Evolutionary conservation across 2,113 vertebrate genomes (phyloP).

Genomic region (Apodemus sylvaticus): DNA sequence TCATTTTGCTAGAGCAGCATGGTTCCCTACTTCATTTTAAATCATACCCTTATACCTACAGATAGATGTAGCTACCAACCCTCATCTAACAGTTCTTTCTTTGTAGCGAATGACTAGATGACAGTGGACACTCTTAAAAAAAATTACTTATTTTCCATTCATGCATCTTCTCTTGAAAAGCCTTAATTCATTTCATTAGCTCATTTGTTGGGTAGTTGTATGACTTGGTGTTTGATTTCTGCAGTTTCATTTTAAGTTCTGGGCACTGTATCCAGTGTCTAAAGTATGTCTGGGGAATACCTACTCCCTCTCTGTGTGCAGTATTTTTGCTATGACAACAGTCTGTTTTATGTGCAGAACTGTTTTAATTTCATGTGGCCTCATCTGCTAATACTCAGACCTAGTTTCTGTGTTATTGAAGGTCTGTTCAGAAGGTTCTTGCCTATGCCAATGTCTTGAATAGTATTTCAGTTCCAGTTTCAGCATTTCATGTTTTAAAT

Average conservation of each 20-base stretch:
- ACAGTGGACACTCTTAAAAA: neutral
- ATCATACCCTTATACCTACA: neutral
- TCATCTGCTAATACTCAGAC: neutral
- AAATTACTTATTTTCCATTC: no score
- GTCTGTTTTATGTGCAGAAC: neutral
- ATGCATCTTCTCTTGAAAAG: neutral
- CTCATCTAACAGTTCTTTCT: no score
- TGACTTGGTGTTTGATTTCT: neutral
- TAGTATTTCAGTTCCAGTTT: neutral
- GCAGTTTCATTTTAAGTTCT: neutral
- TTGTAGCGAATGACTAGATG: neutral
- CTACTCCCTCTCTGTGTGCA: neutral
- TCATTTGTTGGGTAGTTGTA: no score
- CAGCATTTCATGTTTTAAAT: neutral
- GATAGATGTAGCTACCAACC: no score
- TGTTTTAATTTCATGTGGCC: neutral
- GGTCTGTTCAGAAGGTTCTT: neutral
- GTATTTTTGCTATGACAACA: no score
- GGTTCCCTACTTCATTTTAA: neutral
- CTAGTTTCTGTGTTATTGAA: neutral
- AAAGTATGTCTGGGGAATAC: neutral
- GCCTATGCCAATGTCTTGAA: neutral
- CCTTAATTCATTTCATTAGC: neutral
- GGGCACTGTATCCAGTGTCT: neutral
- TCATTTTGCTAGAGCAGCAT: neutral